Evolutionary conservation across 2,797 vertebrate genomes (phyloP), one percentile per base, ranked within the genome.

Genomic region (Schizopygopsis pylzovi): DNA sequence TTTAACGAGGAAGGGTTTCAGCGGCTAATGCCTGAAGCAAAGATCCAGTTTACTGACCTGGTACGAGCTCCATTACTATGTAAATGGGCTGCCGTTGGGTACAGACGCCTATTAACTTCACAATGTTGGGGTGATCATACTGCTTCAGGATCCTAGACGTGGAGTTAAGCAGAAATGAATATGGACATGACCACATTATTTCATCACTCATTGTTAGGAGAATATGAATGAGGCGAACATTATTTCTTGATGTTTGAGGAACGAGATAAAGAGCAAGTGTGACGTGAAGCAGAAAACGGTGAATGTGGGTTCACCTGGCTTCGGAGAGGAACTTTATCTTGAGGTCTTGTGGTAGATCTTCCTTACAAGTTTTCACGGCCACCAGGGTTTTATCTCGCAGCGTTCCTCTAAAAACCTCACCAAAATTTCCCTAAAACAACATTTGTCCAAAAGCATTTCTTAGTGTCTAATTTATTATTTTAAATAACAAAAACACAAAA

Each of bases 291-390:
- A 59, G 13, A n/a, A 16, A 37, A 12, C 3, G 0, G n/a, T 67
- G 4, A 41, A 59, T n/a, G 5, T 37, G 25, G 10, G 28, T 25
- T 86, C 52, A 98, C 98, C 97, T 97, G 91, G 98, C 98, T 93
- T 99, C 98, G 76, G 98, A 98, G 86, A 99, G 95, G 93, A 99
- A 99, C 90, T 98, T 97, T 91, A 98, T 98, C 96, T 99, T 99
- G 89, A 99, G 88, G 89, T 99, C 98, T 91, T 98, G 97, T 89
- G 98, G 97, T 92, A 99, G 96, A 93, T 98, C 97, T 94, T 99
- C 98, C 95, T 99, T 99, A 92, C 98, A 99, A 0, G 98, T 99
- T 94, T 99, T 99, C 79, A 99, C 96, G 33, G 98, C 98, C n/a
- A 99, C 97, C 0, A 95, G 91, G 15, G 94, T 97, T 93, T 98